phyloP scores from a whole-genome alignment of 2,888 invertebrate species.

The Hesperia comma region DNA sequence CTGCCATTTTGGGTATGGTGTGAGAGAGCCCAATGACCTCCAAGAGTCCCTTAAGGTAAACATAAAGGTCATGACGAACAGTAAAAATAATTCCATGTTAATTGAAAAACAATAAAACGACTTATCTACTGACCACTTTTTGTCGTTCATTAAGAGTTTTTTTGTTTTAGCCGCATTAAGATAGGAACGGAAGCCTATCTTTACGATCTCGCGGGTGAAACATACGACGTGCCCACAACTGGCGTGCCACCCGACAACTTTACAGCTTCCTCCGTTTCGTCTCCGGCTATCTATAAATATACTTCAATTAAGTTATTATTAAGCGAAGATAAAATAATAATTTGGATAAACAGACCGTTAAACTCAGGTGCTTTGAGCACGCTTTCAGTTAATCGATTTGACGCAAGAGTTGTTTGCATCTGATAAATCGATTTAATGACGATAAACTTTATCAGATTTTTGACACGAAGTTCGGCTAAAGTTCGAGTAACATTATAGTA shows the following conservation, averaged over 20 bases:
- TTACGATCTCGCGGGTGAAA: constrained; percentile 24
- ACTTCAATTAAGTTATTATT: constrained; percentile 12
- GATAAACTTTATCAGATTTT: neutral
- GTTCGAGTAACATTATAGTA: too few relatives aligned
- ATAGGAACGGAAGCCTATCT: constrained; percentile 31
- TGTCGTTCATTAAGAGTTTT: neutral
- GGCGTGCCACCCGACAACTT: constrained; percentile 20
- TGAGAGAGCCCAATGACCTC: too few relatives aligned
- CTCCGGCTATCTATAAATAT: constrained; percentile 2
- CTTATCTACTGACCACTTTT: neutral
- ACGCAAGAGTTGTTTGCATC: neutral
- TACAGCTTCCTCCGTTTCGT: constrained; percentile 23
- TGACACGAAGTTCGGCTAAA: too few relatives aligned
- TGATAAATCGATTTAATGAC: neutral
- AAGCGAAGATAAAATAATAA: constrained; percentile 4
- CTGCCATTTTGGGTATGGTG: too few relatives aligned
- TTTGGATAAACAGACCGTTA: neutral
- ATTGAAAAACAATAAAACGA: neutral
- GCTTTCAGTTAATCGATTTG: neutral
- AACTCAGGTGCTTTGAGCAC: neutral
- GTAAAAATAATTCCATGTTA: neutral
- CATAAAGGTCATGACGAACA: neutral
- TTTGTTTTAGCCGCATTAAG: neutral
- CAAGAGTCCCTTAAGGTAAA: too few relatives aligned
- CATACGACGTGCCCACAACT: constrained; percentile 11